phyloP scores from a whole-genome alignment of 2,113 vertebrate species.

The Craseonycteris thonglongyai region DNA sequence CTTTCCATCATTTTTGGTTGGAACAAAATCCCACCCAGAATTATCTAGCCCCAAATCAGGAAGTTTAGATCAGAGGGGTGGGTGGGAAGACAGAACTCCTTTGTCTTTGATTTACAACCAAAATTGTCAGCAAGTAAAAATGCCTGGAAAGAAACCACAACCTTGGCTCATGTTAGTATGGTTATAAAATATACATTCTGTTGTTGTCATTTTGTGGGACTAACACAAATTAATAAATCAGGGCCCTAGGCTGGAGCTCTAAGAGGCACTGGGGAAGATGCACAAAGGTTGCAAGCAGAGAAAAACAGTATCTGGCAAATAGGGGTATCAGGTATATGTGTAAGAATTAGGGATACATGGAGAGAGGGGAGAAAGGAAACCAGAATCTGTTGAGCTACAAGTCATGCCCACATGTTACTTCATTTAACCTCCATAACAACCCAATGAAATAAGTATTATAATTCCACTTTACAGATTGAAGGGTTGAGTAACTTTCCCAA shows the following conservation, averaged over 20 bases:
- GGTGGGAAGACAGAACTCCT: neutral
- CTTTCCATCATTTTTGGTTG: too few species aligned
- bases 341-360: neutral
- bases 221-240: slow-evolving; percentile 65
- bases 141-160: slow-evolving; percentile 64
- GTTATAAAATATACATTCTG: slow-evolving; percentile 56
- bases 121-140: slow-evolving; percentile 65
- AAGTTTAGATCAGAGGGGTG: slow-evolving; percentile 31
- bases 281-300: neutral
- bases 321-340: neutral
- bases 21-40: slow-evolving; percentile 29
- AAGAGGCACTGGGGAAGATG: neutral
- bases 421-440: neutral
- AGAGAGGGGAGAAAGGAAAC: neutral
- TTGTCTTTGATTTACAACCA: slow-evolving; percentile 59
- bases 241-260: neutral
- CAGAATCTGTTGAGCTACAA: neutral
- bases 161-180: slow-evolving; percentile 48
- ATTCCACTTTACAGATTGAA: neutral
- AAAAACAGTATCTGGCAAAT: neutral
- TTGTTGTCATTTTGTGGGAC: slow-evolving; percentile 55
- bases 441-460: neutral
- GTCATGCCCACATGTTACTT: neutral
- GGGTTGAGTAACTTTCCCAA: neutral
- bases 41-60: neutral